A percentile compares a stretch with the other conserved stretches of the same genome.
These are phyloP conservation scores for Ascaphus truei DNA, from an alignment of 2,113 vertebrate species.

Conservation along the genomic window DNA sequence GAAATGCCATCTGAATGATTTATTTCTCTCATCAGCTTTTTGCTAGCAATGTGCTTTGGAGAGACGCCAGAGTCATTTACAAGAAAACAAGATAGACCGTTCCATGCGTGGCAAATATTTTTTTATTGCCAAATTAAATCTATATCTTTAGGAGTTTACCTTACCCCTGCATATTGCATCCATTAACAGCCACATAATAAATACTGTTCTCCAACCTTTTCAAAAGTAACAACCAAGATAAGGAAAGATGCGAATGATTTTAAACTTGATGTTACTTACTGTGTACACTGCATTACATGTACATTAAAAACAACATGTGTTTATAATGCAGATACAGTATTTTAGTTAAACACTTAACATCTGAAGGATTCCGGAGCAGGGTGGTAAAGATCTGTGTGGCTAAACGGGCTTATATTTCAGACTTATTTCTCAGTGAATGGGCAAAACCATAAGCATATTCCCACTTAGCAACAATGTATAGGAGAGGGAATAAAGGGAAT, in stretches of 20 bases:
- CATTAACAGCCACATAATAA: slow-evolving; percentile 14
- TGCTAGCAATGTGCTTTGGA: slow-evolving; percentile 24
- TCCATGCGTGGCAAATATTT: slow-evolving; percentile 29
- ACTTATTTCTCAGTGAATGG: no score
- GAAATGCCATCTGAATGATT: slow-evolving; percentile 22
- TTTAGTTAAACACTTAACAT: no score
- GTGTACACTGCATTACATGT: no score
- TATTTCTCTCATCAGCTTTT: slow-evolving; percentile 27
- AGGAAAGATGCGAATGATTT: not conserved
- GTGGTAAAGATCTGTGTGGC: no score
- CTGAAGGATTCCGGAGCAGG: no score
- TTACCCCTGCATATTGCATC: slow-evolving; percentile 8
- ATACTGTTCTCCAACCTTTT: not conserved
- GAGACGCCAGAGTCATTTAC: slow-evolving; percentile 21
- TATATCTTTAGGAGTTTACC: slow-evolving; percentile 21
- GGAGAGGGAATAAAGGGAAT: no score
- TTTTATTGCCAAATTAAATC: slow-evolving; percentile 37
- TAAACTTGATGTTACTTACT: slow-evolving; percentile 6
- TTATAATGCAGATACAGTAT: no score
- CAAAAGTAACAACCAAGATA: not conserved
- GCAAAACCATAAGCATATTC: no score
- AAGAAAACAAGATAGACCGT: slow-evolving; percentile 25
- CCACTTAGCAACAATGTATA: no score
- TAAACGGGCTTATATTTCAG: no score
- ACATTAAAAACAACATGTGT: no score